Evolutionary conservation across 2,888 invertebrate genomes (phyloP).

Genomic region (Heteromyza rotundicornis): DNA sequence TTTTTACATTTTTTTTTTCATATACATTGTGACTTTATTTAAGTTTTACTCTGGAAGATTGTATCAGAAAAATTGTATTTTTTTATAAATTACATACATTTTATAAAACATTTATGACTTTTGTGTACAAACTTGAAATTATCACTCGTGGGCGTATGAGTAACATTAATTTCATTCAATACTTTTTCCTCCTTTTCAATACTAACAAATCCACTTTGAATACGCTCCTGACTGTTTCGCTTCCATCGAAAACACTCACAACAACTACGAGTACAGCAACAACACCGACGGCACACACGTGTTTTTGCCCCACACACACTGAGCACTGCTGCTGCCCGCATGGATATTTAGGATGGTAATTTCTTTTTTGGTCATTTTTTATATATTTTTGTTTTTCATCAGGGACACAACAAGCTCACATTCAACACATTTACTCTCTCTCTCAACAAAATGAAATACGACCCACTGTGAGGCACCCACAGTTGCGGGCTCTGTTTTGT

Average conservation of each 20-base stretch:
- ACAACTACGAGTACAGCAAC: not conserved
- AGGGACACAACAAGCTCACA: slow-evolving; percentile 19
- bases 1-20: too few relatives aligned
- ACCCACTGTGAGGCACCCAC: slow-evolving; percentile 8
- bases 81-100: too few relatives aligned
- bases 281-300: slow-evolving; percentile 5
- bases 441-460: slow-evolving; percentile 17
- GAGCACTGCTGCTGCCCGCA: not conserved
- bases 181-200: too few relatives aligned
- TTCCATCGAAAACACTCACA: too few relatives aligned
- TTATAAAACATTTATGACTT: too few relatives aligned
- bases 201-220: too few relatives aligned
- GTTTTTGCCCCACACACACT: not conserved
- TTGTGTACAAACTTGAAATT: not conserved
- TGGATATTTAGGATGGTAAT: slow-evolving; percentile 18
- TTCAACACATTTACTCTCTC: not conserved
- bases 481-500: slow-evolving; percentile 13
- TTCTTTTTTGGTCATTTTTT: slow-evolving; percentile 21
- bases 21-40: too few relatives aligned
- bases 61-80: too few relatives aligned
- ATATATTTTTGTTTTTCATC: slow-evolving; percentile 26
- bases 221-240: too few relatives aligned
- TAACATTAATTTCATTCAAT: too few relatives aligned
- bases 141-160: not conserved
- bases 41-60: too few relatives aligned